These are phyloP conservation scores for Mesocentrotus franciscanus DNA, from an alignment of 53 echinoderm and acorn worm genomes.

Conservation along the genomic window DNA sequence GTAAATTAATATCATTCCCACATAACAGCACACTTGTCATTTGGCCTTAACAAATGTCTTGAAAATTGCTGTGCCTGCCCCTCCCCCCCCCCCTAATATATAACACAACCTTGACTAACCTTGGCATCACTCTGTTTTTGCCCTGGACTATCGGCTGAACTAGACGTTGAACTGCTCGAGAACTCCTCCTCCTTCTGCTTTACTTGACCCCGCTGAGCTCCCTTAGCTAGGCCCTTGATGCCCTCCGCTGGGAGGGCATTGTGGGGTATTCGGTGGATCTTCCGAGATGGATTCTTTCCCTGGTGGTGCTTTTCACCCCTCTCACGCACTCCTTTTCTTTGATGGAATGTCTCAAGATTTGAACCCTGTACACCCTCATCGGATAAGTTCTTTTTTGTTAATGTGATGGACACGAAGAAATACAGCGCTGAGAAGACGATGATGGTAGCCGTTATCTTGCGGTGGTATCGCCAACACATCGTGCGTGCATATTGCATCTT, in stretches of 20 bases:
- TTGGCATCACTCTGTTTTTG: conserved; percentile 22
- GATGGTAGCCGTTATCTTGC: neutral
- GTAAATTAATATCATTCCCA: too few relatives aligned
- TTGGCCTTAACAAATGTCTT: too few relatives aligned
- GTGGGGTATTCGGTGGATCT: conserved; percentile 45
- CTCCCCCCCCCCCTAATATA: neutral
- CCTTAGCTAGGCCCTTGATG: conserved; percentile 1
- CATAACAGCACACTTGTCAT: too few relatives aligned
- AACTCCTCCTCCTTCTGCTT: conserved; percentile 9
- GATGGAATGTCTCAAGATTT: conserved; percentile 35
- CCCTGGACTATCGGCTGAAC: conserved; percentile 26
- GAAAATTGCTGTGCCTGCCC: too few relatives aligned
- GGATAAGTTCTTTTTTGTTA: conserved; percentile 7
- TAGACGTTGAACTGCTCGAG: neutral
- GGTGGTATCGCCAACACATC: conserved; percentile 42
- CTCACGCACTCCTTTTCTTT: neutral
- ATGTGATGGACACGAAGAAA: neutral
- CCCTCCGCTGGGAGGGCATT: conserved; percentile 46
- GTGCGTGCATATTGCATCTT: conserved; percentile 28
- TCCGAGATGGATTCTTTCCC: conserved; percentile 22
- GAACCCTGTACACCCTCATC: conserved; percentile 10
- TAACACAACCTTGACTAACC: neutral
- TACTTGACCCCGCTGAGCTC: neutral
- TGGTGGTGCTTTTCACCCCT: neutral
- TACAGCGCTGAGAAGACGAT: neutral